Evolutionary conservation across 2,113 vertebrate species (phyloP).

Genomic region (Amia ocellicauda): DNA sequence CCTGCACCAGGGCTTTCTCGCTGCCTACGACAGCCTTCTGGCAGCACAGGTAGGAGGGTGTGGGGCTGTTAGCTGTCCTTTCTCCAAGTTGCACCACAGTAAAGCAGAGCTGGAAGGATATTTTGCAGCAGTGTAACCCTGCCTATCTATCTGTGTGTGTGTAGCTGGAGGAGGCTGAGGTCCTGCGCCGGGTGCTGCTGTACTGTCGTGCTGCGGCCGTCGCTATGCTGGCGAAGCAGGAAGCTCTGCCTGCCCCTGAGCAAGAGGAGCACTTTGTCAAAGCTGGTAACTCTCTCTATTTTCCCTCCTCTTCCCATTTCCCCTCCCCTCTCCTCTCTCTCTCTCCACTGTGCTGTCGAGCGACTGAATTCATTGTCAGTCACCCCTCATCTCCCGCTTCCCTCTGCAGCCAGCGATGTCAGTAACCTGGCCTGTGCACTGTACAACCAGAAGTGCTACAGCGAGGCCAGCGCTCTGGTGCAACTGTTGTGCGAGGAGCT

Average conservation of each 20-base stretch:
- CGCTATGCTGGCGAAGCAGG: slow-evolving; percentile 67
- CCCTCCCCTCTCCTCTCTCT: neutral
- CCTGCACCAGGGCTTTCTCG: slow-evolving; percentile 67
- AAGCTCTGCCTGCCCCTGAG: slow-evolving; percentile 53
- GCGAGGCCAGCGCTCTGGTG: slow-evolving; percentile 63
- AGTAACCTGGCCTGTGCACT: slow-evolving; percentile 77
- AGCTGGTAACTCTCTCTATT: slow-evolving; percentile 62
- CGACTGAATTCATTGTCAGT: neutral
- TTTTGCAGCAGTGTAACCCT: neutral
- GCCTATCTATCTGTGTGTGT: slow-evolving; percentile 15
- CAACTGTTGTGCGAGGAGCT: slow-evolving; percentile 68
- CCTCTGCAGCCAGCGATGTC: slow-evolving; percentile 60
- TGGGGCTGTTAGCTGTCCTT: too few relatives aligned
- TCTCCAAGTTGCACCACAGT: too few relatives aligned
- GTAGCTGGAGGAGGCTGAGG: slow-evolving; percentile 49
- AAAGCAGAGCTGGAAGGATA: neutral
- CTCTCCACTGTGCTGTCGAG: neutral
- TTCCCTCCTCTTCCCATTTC: neutral
- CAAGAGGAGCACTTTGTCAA: slow-evolving; percentile 54
- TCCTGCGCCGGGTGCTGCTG: slow-evolving; percentile 53
- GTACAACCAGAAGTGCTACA: slow-evolving; percentile 70
- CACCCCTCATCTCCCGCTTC: too few relatives aligned
- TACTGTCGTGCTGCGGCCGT: slow-evolving; percentile 54
- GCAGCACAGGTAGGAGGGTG: slow-evolving; percentile 65
- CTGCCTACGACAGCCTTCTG: slow-evolving; percentile 66